Evolutionary conservation across 2,888 invertebrate species (phyloP).

Genomic region (Dolomedes plantarius): DNA sequence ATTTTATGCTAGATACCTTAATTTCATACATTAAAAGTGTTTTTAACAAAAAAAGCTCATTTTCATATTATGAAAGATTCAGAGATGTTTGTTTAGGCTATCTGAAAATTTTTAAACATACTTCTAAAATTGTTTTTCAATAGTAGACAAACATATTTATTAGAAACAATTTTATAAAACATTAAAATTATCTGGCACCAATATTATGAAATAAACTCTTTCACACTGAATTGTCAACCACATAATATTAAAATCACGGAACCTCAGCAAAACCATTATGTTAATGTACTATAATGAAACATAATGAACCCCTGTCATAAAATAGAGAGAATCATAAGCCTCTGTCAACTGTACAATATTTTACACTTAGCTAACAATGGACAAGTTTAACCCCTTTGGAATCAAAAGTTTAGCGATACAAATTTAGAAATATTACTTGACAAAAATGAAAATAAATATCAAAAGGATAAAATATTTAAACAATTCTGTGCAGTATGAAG

Average conservation of each 20-base stretch:
- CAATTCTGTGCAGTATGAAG: no score
- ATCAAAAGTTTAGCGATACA: background rate
- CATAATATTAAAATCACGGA: background rate
- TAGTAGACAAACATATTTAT: no score
- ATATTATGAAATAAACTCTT: background rate
- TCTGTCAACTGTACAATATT: constrained; percentile 59
- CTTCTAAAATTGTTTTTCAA: no score
- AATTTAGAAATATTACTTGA: no score
- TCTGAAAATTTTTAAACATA: no score
- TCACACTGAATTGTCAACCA: background rate
- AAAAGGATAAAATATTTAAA: no score
- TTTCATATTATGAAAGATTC: no score
- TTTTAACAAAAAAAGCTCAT: no score
- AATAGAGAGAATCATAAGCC: constrained; percentile 18
- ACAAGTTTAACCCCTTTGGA: constrained; percentile 6
- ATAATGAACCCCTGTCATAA: background rate
- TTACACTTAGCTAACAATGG: constrained; percentile 36
- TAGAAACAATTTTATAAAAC: background rate
- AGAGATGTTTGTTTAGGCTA: no score
- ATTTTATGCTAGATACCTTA: no score
- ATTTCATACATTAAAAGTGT: no score
- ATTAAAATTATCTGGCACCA: background rate
- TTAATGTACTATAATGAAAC: background rate
- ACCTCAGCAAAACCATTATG: background rate
- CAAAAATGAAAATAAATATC: no score